A percentile compares a stretch with the other conserved stretches of the same genome.
Conservation (phyloP, 1,140 invertebrate species). For the Papilio xuthus region DNA sequence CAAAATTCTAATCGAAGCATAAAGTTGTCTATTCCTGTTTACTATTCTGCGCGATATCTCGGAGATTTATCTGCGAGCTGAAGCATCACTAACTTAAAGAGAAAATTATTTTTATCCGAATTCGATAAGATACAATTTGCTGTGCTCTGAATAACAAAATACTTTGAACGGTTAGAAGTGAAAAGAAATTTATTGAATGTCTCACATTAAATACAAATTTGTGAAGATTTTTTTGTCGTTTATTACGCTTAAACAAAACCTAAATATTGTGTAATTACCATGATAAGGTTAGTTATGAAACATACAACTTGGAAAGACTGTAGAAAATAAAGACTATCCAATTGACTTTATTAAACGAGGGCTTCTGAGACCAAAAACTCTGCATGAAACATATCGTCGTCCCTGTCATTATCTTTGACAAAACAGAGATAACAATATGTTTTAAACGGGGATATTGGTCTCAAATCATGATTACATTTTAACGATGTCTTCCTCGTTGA, state of each 20-base stretch:
- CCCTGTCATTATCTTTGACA: no score
- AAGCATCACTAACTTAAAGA: constrained; percentile 22
- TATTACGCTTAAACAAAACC: not conserved
- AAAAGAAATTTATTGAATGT: not conserved
- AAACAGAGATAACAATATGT: no score
- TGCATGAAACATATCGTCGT: no score
- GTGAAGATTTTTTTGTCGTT: not conserved
- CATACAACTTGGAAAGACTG: no score
- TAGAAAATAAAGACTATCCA: no score
- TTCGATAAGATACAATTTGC: constrained; percentile 22
- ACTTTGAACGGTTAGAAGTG: not conserved
- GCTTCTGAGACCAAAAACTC: no score
- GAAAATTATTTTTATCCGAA: constrained; percentile 25
- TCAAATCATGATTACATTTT: no score
- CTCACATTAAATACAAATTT: not conserved
- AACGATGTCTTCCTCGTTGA: no score
- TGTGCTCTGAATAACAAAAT: constrained; percentile 16
- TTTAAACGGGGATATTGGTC: no score
- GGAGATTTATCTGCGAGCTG: constrained; percentile 19
- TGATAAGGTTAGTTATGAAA: no score
- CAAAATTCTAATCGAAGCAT: constrained; percentile 14
- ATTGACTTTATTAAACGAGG: no score
- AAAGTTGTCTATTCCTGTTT: constrained; percentile 19
- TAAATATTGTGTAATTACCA: not conserved
- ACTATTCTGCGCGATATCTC: constrained; percentile 16